phyloP scores from a whole-genome alignment of 2,797 vertebrate genomes.

The Catamblyrhynchus diadema region DNA sequence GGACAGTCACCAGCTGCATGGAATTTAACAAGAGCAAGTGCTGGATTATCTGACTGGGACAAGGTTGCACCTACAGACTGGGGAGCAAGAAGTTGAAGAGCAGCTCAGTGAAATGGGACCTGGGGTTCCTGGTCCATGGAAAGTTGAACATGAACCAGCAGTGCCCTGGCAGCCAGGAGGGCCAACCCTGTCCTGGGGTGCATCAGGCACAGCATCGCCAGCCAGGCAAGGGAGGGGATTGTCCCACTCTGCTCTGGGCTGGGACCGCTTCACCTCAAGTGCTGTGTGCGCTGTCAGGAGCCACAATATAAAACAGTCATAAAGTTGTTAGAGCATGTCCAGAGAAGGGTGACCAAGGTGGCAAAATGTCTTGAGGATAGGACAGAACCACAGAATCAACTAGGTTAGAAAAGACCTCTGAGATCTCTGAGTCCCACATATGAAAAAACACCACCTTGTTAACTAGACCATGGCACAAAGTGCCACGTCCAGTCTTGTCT shows the following conservation, averaged over 20 bases:
- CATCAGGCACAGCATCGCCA: not conserved
- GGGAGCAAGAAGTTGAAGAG: not conserved
- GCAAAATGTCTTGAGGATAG: not conserved
- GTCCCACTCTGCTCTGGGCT: fast-evolving
- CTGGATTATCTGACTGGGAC: fast-evolving
- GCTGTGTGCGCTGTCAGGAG: fast-evolving
- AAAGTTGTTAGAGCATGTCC: not conserved
- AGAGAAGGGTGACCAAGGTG: not conserved
- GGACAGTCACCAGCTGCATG: not conserved
- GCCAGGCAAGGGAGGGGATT: not conserved
- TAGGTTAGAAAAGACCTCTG: not conserved
- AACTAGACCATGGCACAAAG: not conserved
- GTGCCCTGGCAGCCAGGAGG: not conserved
- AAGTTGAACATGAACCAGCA: fast-evolving
- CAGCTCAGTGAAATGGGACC: fast-evolving
- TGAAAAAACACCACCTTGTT: not conserved
- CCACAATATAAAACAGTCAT: not conserved
- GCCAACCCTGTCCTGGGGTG: fast-evolving
- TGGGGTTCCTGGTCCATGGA: fast-evolving
- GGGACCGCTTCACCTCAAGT: fast-evolving
- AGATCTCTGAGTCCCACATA: not conserved
- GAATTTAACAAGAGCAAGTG: not conserved
- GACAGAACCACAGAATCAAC: not conserved
- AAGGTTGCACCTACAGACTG: fast-evolving
- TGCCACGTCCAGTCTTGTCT: too few relatives aligned